These are phyloP conservation scores for Gorsachius magnificus DNA, from an alignment of 2,797 vertebrate species.

Conservation along the genomic window DNA sequence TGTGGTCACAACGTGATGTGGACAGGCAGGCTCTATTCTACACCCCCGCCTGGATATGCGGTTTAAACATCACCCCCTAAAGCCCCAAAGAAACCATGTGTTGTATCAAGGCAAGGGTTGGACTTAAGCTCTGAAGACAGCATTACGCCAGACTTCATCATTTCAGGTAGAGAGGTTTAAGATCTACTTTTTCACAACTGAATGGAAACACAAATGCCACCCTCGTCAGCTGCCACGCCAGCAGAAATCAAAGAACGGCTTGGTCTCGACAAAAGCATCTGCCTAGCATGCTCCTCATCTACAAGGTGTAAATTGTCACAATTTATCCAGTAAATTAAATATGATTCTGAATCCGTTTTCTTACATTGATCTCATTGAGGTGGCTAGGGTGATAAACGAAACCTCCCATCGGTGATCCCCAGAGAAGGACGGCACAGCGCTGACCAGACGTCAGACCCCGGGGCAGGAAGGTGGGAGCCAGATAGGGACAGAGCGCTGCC, in stretches of 20 bases:
- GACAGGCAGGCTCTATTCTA: neutral
- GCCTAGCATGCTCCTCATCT: neutral
- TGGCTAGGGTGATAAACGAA: neutral
- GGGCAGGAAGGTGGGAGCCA: neutral
- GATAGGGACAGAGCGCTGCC: neutral
- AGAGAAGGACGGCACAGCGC: neutral
- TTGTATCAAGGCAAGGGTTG: neutral
- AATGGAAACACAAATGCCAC: neutral
- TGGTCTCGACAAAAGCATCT: neutral
- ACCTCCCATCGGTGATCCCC: neutral
- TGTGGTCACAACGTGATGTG: neutral
- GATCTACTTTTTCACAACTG: neutral
- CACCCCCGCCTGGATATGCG: neutral
- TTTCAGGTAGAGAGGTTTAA: neutral
- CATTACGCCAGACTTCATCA: neutral
- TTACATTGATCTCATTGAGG: neutral
- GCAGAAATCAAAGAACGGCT: neutral
- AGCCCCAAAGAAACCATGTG: neutral
- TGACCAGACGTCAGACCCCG: accelerated
- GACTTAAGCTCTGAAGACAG: neutral
- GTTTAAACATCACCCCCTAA: neutral
- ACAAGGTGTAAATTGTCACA: neutral
- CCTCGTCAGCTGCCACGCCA: neutral
- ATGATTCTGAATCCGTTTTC: neutral
- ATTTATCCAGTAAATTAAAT: neutral